Percentiles rank a stretch among this genome's conserved stretches.
Conservation (phyloP, 2,113 vertebrate species). For the Miniopterus natalensis region DNA sequence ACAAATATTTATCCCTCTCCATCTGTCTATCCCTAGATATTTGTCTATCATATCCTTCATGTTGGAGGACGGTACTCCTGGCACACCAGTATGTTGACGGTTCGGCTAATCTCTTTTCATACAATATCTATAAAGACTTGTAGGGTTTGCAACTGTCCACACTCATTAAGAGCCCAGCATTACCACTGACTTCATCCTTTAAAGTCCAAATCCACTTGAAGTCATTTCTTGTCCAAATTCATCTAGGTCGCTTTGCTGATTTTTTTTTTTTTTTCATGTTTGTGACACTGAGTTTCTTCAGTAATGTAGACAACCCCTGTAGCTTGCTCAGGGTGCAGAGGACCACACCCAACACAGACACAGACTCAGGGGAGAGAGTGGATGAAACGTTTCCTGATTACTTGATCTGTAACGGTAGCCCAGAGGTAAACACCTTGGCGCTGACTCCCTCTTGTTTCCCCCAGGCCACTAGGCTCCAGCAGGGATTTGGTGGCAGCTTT, state of each 20-base stretch:
- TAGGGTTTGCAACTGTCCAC: background rate
- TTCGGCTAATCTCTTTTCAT: background rate
- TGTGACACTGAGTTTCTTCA: background rate
- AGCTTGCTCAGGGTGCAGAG: background rate
- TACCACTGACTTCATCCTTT: background rate
- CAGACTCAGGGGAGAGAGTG: too few relatives aligned
- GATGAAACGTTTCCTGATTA: background rate
- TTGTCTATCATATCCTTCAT: background rate
- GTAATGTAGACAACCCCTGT: background rate
- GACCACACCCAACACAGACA: background rate
- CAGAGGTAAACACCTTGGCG: background rate
- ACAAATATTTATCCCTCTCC: slow-evolving; percentile 35
- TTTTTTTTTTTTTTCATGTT: background rate
- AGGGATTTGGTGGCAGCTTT: background rate
- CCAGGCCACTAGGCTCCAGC: background rate
- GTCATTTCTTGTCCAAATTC: background rate
- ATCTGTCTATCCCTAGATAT: background rate
- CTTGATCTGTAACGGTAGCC: background rate
- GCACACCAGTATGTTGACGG: background rate
- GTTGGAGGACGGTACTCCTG: background rate
- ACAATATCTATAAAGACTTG: background rate
- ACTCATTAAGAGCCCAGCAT: background rate
- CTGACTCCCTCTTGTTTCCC: background rate
- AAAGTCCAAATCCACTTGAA: background rate
- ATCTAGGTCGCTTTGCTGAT: background rate